Conservation (phyloP, 2,797 vertebrate genomes). For the Etheostoma perlongum region DNA sequence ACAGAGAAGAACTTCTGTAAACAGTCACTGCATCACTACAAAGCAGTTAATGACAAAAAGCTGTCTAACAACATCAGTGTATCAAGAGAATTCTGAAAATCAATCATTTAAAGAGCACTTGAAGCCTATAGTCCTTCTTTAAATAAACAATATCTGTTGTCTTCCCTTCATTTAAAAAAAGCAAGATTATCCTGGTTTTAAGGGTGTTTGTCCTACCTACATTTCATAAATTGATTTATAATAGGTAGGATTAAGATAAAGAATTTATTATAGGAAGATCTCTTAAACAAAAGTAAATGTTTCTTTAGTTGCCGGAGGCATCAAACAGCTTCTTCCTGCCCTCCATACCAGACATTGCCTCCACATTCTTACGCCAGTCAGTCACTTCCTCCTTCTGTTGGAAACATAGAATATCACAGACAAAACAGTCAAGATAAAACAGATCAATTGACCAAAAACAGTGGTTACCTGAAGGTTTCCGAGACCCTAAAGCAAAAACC, state of each 20-base stretch:
- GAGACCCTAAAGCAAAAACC: background rate
- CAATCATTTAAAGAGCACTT: constrained; percentile 2
- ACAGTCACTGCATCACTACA: background rate
- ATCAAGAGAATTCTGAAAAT: background rate
- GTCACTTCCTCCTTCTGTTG: constrained; percentile 82
- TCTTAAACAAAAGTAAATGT: background rate
- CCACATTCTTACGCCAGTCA: constrained; percentile 85
- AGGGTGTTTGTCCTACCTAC: background rate
- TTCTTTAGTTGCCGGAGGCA: constrained; percentile 53
- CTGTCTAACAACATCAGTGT: background rate
- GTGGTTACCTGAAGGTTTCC: background rate
- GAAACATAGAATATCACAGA: constrained; percentile 5
- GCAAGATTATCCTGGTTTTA: background rate
- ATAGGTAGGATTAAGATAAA: constrained; percentile 5
- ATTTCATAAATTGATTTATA: background rate
- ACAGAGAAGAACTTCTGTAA: constrained; percentile 19
- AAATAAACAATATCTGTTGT: background rate
- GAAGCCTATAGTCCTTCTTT: background rate
- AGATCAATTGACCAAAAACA: background rate
- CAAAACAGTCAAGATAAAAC: background rate
- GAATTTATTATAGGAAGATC: background rate
- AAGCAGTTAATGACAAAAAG: background rate
- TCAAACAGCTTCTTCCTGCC: constrained; percentile 84
- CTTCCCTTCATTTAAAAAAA: constrained; percentile 1
- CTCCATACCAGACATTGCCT: constrained; percentile 84